phyloP scores from a whole-genome alignment of 2,113 vertebrate genomes.

The Capricornis sumatraensis region DNA sequence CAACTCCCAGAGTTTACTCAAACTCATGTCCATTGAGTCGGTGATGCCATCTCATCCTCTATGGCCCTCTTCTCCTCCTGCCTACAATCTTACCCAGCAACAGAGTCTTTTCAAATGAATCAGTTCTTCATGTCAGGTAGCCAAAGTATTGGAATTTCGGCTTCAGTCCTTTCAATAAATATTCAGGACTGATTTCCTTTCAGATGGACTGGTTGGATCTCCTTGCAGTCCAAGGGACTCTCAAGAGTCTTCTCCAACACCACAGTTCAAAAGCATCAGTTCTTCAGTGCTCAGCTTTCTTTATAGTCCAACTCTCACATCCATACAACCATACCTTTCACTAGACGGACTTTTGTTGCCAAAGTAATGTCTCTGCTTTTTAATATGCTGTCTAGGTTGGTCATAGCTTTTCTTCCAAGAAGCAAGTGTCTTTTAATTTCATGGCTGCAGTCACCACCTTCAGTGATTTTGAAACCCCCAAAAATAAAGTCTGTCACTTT shows the following conservation, averaged over 20 bases:
- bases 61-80: neutral
- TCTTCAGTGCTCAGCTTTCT: neutral
- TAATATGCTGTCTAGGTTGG: neutral
- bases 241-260: neutral
- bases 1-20: neutral
- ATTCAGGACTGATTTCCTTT: neutral
- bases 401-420: neutral
- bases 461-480: neutral
- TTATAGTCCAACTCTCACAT: neutral
- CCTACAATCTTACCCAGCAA: neutral
- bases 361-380: neutral
- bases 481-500: neutral
- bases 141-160: accelerated
- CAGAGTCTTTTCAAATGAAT: neutral
- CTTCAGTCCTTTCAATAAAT: neutral
- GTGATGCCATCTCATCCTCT: neutral
- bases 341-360: neutral
- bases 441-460: neutral
- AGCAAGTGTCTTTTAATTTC: neutral
- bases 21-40: neutral
- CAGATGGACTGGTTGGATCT: neutral
- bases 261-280: neutral
- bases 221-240: neutral
- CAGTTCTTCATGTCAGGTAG: neutral
- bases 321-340: neutral